These are phyloP conservation scores for Mohoua ochrocephala DNA, from an alignment of 2,113 vertebrate species.

Conservation along the genomic window DNA sequence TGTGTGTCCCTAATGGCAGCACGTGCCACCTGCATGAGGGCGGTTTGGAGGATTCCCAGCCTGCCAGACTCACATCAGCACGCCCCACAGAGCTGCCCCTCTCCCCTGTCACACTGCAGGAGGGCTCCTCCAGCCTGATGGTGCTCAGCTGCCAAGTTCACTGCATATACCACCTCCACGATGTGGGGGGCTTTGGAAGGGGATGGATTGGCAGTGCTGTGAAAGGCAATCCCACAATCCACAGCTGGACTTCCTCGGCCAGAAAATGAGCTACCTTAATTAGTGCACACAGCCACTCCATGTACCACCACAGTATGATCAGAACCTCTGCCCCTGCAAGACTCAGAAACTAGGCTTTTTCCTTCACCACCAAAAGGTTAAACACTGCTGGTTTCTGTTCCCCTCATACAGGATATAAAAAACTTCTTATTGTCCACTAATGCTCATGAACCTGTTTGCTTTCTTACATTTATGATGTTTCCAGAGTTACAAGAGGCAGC, in stretches of 20 bases:
- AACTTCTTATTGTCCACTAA: neutral
- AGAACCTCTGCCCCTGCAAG: neutral
- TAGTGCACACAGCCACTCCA: fast-evolving
- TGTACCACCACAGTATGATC: too few species aligned
- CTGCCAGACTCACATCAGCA: neutral
- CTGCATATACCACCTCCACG: neutral
- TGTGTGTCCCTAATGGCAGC: fast-evolving
- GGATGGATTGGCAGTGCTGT: fast-evolving
- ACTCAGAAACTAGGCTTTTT: neutral
- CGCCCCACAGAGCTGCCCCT: neutral
- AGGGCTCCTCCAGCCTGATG: neutral
- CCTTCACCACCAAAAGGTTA: neutral
- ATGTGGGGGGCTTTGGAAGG: fast-evolving
- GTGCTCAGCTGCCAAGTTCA: neutral
- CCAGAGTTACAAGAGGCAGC: neutral
- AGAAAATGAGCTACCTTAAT: neutral
- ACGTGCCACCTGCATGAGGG: fast-evolving
- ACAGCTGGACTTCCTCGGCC: neutral
- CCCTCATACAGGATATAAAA: neutral
- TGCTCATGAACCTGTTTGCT: neutral
- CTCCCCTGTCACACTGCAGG: fast-evolving
- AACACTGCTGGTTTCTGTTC: neutral
- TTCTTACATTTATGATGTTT: neutral
- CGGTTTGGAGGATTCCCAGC: neutral
- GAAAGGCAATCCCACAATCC: neutral